Evolutionary conservation across 1,140 invertebrate species (phyloP).

Genomic region (Hyles vespertilio): DNA sequence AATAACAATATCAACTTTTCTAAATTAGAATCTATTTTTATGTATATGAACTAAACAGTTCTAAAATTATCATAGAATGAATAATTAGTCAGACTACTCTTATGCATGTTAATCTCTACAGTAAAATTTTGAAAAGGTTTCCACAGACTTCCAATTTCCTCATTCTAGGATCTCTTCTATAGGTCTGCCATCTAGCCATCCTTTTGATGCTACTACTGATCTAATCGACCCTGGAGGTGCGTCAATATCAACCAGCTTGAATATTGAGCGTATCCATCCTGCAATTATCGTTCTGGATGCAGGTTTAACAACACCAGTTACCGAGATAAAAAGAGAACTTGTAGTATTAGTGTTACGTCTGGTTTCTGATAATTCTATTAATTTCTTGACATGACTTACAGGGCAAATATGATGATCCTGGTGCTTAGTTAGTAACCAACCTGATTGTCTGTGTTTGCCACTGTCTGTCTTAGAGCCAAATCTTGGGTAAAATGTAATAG

Average conservation of each 20-base stretch:
- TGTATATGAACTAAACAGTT: too few species aligned
- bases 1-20: too few species aligned
- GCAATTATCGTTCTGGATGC: conserved; percentile 18
- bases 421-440: conserved; percentile 13
- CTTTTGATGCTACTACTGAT: not conserved
- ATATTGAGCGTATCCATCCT: conserved; percentile 19
- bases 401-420: conserved; percentile 7
- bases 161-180: not conserved
- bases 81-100: too few species aligned
- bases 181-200: not conserved
- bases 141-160: too few species aligned
- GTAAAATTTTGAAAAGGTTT: too few species aligned
- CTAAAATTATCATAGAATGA: too few species aligned
- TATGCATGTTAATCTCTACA: too few species aligned
- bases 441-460: conserved; percentile 13
- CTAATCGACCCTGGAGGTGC: not conserved
- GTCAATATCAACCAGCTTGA: conserved; percentile 11
- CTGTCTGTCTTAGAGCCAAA: conserved; percentile 49
- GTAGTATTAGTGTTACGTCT: conserved; percentile 1
- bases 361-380: not conserved
- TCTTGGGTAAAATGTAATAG: conserved; percentile 33
- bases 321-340: conserved; percentile 15
- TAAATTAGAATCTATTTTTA: too few species aligned
- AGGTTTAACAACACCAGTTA: conserved; percentile 12
- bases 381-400: conserved; percentile 7